Base-by-base conservation (phyloP, 2,888 invertebrate species). In the Trissolcus brochymenae region DNA sequence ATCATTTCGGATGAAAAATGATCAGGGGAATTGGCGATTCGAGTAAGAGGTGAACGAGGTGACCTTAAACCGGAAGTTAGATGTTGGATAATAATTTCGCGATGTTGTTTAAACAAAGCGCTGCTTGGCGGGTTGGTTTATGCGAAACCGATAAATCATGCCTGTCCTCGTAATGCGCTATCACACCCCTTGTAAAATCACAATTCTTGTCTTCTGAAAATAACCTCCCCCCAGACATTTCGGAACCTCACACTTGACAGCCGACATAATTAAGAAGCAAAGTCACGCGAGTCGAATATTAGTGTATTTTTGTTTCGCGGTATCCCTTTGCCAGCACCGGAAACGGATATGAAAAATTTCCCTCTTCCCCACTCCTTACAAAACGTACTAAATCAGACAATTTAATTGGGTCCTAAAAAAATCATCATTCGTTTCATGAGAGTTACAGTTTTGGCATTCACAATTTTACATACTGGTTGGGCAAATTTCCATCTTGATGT, bases 251-350 rank as follows among this genome's bases (percentile, higher is more conserved):
- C 40, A 54, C 46, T 61, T 61, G 70, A 56, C 62, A 51, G 21
- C 43, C 49, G 49, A 62, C 56, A 43, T 62, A 46, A 71, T 71
- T 71, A 71, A 71, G 71, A 64, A 64, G 57, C 46, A 62, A 62
- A 59, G 71, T 71, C 71, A 71, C 64, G 68, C 68, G 68, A 60
- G 59, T 70, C 49, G 49, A 55, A 53, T 64, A 49, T 64, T 64
- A 65, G 55, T 17, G 55, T 55, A 70, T 70, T 55, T 61, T 49
- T 49, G 40, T 17, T 14, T 9, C 17, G 35, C 54, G 17, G 25
- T 16, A 21, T 19, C 53, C 11, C 17, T 14, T 64, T 51, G 35
- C 50, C 40, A 50, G 13, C 40, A 7, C 54, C 46, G 68, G 68
- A 62, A 71, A 72, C 51, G 17, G 19, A 17, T 25, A 4, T 35